Conservation (phyloP, 2,888 invertebrate species). For the Carterocephalus palaemon region DNA sequence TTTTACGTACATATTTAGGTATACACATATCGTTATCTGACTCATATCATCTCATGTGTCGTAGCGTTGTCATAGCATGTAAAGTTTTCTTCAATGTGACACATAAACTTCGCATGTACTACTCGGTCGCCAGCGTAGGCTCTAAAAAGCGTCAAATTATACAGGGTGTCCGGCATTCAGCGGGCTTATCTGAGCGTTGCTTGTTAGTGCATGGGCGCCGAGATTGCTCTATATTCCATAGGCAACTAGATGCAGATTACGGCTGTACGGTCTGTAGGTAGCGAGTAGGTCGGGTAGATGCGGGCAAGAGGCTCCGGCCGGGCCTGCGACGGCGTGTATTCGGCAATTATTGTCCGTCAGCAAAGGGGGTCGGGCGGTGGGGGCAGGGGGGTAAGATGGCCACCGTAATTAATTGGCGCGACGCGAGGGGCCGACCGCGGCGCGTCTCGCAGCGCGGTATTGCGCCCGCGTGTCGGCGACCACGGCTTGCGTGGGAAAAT, state of each 20-base stretch:
- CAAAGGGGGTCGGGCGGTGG: slow-evolving; percentile 38
- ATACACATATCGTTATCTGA: too few relatives aligned
- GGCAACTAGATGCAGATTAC: slow-evolving; percentile 4
- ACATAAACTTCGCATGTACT: too few relatives aligned
- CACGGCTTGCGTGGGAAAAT: slow-evolving; percentile 21
- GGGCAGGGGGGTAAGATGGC: slow-evolving; percentile 68
- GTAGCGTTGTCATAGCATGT: too few relatives aligned
- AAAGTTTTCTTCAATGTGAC: too few relatives aligned
- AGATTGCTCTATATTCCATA: slow-evolving; percentile 2
- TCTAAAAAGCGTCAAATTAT: background rate
- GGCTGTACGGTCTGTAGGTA: slow-evolving; percentile 9
- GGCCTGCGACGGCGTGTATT: slow-evolving; percentile 54
- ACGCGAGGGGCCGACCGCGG: slow-evolving; percentile 77
- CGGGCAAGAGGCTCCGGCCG: slow-evolving; percentile 43
- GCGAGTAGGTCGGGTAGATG: slow-evolving; percentile 27
- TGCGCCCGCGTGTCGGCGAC: slow-evolving; percentile 57
- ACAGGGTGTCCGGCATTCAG: background rate
- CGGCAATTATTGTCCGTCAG: slow-evolving; percentile 77
- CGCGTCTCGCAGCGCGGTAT: slow-evolving; percentile 72
- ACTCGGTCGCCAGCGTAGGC: too few relatives aligned
- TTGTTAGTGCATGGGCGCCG: background rate
- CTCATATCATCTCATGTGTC: too few relatives aligned
- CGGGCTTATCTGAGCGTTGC: slow-evolving; percentile 2
- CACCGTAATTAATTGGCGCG: slow-evolving; percentile 79
- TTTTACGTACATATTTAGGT: too few relatives aligned